phyloP scores from a whole-genome alignment of 2,113 vertebrate genomes.

The Apeltes quadracus region DNA sequence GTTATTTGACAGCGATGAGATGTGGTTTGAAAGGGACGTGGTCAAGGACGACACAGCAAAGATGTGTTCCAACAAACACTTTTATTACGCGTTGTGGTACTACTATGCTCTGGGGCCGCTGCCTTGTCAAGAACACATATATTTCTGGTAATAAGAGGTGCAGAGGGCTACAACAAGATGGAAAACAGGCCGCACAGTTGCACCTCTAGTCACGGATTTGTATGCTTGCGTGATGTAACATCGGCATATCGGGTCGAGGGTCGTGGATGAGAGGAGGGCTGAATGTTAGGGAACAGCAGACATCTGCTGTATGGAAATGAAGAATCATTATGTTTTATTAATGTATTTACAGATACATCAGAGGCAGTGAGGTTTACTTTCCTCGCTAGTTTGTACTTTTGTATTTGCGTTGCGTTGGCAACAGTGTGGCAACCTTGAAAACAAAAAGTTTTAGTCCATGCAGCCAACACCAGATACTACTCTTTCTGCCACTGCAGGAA shows the following conservation, averaged over 20 bases:
- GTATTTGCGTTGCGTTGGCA: not conserved
- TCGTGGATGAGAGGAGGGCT: conserved; percentile 1
- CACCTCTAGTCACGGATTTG: conserved; percentile 25
- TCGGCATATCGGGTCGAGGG: not conserved
- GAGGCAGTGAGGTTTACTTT: not conserved
- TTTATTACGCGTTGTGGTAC: conserved; percentile 52
- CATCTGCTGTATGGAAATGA: not conserved
- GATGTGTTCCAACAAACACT: conserved; percentile 62
- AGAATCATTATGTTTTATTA: not conserved
- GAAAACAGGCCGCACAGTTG: conserved; percentile 1
- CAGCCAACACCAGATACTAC: not conserved
- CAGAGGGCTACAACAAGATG: conserved; percentile 6
- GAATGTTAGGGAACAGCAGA: conserved; percentile 14
- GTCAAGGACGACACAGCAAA: conserved; percentile 70
- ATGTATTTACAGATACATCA: not conserved
- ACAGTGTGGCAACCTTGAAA: too few species aligned
- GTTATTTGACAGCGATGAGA: conserved; percentile 67
- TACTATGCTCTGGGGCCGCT: conserved; percentile 13
- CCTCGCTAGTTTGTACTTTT: not conserved
- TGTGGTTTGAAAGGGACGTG: conserved; percentile 76
- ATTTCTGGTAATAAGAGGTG: conserved; percentile 32
- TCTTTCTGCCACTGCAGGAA: too few species aligned
- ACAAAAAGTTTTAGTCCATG: not conserved
- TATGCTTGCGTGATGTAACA: conserved; percentile 1
- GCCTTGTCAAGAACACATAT: conserved; percentile 35